Evolutionary conservation across 2,888 invertebrate genomes (phyloP), one percentile per base, ranked within the genome.

Genomic region (Agelastica alni): DNA sequence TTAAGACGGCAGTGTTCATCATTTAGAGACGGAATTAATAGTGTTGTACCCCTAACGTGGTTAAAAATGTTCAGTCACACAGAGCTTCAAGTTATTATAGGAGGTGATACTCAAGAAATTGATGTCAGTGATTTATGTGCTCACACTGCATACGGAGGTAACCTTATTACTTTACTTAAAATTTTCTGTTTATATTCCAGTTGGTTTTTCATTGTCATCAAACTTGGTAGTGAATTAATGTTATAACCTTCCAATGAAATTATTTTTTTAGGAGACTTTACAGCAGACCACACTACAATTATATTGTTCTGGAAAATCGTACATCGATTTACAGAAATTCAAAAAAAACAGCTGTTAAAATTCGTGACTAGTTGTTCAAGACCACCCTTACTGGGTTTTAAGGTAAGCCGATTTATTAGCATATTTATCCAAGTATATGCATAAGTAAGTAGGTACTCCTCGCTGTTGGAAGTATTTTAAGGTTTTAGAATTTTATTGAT

Each of bases 341-440:
- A 96, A 75, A 86, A 89, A 58, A 82, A 95, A 55, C 90, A 92
- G 71, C 79, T 99, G 46, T 81, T 99, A 5, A 96, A 96, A 78
- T 99, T 99, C 79, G 97, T 98, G 32, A 99, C 99, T 2, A 96
- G 96, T 73, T 98, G 98, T 73, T 98, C 98, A 0, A 79, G 97
- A 54, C 96, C 98, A 2, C 99, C 99, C 0, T 80, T 99, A 17
- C 80, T 99, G 31, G 99, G 99, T 2, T 99, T 99, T 73, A 96
- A 94, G 85, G 96, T 94, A n/a, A n/a, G n/a, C n/a, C n/a, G n/a
- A n/a, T n/a, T n/a, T n/a, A n/a, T n/a, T n/a, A n/a, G n/a, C n/a
- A n/a, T n/a, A n/a, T n/a, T n/a, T n/a, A n/a, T n/a, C n/a, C n/a
- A n/a, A n/a, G n/a, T n/a, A n/a, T n/a, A n/a, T n/a, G n/a, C n/a